phyloP scores from a whole-genome alignment of 2,113 vertebrate species.

The Motacilla tschutschensis region DNA sequence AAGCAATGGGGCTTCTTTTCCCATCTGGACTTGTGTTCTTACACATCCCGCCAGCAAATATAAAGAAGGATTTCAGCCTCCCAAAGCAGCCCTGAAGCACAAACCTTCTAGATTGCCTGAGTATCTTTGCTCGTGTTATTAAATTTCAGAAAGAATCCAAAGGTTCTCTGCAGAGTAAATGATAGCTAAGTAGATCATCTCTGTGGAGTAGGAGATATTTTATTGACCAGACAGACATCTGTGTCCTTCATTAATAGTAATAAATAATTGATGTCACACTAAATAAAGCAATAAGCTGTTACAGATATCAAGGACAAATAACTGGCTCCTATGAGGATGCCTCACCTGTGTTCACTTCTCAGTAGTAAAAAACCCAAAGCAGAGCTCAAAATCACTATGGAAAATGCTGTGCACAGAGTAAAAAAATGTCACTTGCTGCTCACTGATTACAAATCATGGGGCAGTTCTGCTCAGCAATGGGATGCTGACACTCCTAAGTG shows the following conservation, averaged over 20 bases:
- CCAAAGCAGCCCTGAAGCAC: slow-evolving; percentile 43
- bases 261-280: slow-evolving; percentile 59
- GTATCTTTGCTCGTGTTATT: slow-evolving; percentile 25
- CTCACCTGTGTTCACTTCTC: slow-evolving; percentile 44
- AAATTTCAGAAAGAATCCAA: slow-evolving; percentile 61
- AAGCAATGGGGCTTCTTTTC: slow-evolving; percentile 34
- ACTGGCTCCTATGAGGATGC: slow-evolving; percentile 27
- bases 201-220: slow-evolving; percentile 56
- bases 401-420: not conserved
- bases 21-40: not conserved
- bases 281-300: slow-evolving; percentile 58
- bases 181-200: slow-evolving; percentile 61
- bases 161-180: slow-evolving; percentile 60
- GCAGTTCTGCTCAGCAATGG: not conserved
- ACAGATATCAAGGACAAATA: slow-evolving; percentile 55
- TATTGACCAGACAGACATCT: slow-evolving; percentile 64
- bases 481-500: not conserved
- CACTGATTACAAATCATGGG: not conserved
- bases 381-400: not conserved
- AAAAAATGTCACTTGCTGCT: not conserved
- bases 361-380: not conserved
- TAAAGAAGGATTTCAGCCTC: slow-evolving; percentile 59
- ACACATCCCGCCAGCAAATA: slow-evolving; percentile 21
- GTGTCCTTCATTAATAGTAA: slow-evolving; percentile 65
- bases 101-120: slow-evolving; percentile 36